Percentiles rank a stretch among this genome's conserved stretches.
Evolutionary conservation across 2,888 invertebrate species (phyloP).

Genomic region (Omphaloscelis lunosa): DNA sequence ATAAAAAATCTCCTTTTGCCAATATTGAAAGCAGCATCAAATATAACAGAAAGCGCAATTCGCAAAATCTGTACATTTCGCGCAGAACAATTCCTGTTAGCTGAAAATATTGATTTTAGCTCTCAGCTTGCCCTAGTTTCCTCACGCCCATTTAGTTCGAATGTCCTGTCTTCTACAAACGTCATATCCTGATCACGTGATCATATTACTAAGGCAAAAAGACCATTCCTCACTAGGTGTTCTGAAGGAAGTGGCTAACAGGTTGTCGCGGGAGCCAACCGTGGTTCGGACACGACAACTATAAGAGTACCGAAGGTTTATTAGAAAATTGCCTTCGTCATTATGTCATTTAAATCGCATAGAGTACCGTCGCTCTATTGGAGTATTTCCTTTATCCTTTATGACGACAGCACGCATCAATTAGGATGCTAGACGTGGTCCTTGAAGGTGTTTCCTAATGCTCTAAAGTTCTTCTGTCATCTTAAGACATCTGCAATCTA

Average conservation of each 20-base stretch:
- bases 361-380: conserved; percentile 90
- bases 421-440: conserved; percentile 85
- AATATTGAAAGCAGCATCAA: background rate
- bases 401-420: conserved; percentile 89
- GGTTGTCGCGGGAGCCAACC: conserved; percentile 84
- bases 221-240: conserved; percentile 77
- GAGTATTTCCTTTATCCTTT: conserved; percentile 90
- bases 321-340: conserved; percentile 90
- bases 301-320: conserved; percentile 90
- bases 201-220: conserved; percentile 60
- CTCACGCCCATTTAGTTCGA: conserved; percentile 33
- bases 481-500: conserved; percentile 39
- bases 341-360: conserved; percentile 91
- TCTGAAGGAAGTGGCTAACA: conserved; percentile 88
- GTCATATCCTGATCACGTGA: conserved; percentile 60
- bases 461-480: conserved; percentile 39
- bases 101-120: conserved; percentile 46
- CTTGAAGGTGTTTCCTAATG: conserved; percentile 77
- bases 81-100: conserved; percentile 19
- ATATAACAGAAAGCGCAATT: background rate
- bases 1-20: background rate
- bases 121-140: conserved; percentile 38
- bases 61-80: conserved; percentile 21
- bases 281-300: conserved; percentile 84
- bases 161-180: conserved; percentile 53